phyloP scores from a whole-genome alignment of 2,797 vertebrate genomes.

The Phoeniculus purpureus region DNA sequence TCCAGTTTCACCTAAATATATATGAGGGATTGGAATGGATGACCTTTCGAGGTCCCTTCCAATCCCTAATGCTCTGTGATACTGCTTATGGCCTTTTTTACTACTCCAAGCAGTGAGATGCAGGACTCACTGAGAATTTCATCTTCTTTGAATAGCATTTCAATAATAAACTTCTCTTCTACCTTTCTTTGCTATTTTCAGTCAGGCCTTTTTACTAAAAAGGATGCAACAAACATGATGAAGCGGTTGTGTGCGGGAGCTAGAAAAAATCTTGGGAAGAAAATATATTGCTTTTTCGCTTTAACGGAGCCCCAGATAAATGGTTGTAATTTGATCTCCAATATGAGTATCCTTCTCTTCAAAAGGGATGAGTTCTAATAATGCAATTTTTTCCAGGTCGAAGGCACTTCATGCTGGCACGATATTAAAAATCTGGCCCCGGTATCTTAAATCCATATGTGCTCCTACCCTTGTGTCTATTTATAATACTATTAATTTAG shows the following conservation, averaged over 20 bases:
- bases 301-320: constrained; percentile 62
- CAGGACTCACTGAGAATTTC: background rate
- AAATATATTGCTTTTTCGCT: constrained; percentile 58
- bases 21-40: no score
- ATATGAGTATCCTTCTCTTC: constrained; percentile 53
- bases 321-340: constrained; percentile 55
- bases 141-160: background rate
- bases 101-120: background rate
- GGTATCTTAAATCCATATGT: background rate
- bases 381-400: constrained; percentile 40
- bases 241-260: constrained; percentile 25
- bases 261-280: constrained; percentile 53
- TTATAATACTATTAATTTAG: background rate
- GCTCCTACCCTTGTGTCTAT: background rate
- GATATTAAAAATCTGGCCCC: constrained; percentile 21
- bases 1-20: background rate
- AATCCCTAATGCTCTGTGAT: no score
- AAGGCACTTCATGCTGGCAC: constrained; percentile 54
- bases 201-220: background rate
- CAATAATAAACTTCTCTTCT: background rate
- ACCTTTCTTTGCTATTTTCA: background rate
- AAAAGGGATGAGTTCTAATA: constrained; percentile 57
- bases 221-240: background rate
- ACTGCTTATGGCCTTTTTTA: background rate
- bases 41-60: no score